Percentiles rank a stretch among this genome's conserved stretches.
phyloP scores from a whole-genome alignment of 2,797 vertebrate species.

The Chelmon rostratus region DNA sequence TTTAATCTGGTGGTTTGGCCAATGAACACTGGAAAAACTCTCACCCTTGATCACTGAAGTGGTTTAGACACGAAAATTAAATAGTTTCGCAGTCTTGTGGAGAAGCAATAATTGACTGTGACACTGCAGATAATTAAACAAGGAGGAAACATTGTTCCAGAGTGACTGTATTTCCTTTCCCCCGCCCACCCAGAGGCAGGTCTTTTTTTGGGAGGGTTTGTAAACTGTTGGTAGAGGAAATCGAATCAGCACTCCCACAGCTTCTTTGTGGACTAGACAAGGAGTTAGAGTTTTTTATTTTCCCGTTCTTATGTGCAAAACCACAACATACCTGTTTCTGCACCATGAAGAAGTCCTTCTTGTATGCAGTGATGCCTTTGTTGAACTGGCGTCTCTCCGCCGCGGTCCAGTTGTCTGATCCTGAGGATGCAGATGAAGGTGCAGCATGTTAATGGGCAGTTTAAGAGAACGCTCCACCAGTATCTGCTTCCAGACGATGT shows the following conservation, averaged over 20 bases:
- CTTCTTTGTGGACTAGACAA: neutral
- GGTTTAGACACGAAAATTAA: neutral
- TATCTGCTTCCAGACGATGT: slow-evolving; percentile 22
- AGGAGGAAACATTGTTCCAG: slow-evolving; percentile 43
- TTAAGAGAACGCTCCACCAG: slow-evolving; percentile 37
- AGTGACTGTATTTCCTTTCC: slow-evolving; percentile 35
- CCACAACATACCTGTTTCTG: slow-evolving; percentile 91
- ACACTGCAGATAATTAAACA: slow-evolving; percentile 33
- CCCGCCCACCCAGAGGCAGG: slow-evolving; percentile 20
- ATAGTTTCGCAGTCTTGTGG: slow-evolving; percentile 16
- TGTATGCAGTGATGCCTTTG: slow-evolving; percentile 94
- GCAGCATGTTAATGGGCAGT: slow-evolving; percentile 5
- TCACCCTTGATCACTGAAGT: neutral
- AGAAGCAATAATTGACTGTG: slow-evolving; percentile 27
- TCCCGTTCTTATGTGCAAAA: neutral
- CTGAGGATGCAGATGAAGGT: slow-evolving; percentile 74
- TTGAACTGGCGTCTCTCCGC: slow-evolving; percentile 95
- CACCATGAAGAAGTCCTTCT: slow-evolving; percentile 99
- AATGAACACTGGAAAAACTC: neutral
- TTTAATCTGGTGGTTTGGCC: slow-evolving; percentile 8
- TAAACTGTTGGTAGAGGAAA: neutral
- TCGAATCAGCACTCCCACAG: neutral
- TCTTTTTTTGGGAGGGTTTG: neutral
- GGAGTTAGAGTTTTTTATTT: neutral
- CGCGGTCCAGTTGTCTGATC: slow-evolving; percentile 95